phyloP scores from a whole-genome alignment of 2,888 invertebrate species.

The Cepaea hortensis region DNA sequence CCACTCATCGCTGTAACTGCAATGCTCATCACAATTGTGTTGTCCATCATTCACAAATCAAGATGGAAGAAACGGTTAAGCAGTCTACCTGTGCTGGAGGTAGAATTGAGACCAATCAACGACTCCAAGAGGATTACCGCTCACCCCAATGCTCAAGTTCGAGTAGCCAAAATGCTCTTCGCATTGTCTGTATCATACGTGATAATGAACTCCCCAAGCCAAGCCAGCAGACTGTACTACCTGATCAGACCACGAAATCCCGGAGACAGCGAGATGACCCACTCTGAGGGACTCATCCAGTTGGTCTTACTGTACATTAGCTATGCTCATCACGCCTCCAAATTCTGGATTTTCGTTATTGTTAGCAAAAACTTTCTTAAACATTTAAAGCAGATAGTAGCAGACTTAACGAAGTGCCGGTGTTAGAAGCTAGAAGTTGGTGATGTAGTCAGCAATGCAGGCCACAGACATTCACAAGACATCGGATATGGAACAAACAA shows the following conservation, averaged over 20 bases:
- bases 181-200: conserved; percentile 54
- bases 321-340: conserved; percentile 53
- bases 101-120: not conserved
- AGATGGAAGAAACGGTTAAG: conserved; percentile 34
- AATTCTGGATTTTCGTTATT: conserved; percentile 56
- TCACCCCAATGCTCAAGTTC: conserved; percentile 47
- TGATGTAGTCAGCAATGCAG: not conserved
- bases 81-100: conserved; percentile 16
- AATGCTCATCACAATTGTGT: conserved; percentile 51
- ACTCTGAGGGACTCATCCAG: conserved; percentile 48
- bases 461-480: too few relatives aligned
- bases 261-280: conserved; percentile 18
- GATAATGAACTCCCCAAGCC: conserved; percentile 56
- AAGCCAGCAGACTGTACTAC: conserved; percentile 55
- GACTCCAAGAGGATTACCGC: not conserved
- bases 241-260: conserved; percentile 39
- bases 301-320: conserved; percentile 52
- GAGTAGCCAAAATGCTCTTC: conserved; percentile 57
- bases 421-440: not conserved
- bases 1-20: conserved; percentile 50
- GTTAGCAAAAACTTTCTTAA: conserved; percentile 54
- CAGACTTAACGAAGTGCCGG: not conserved
- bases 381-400: not conserved
- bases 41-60: conserved; percentile 48
- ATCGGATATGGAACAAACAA: too few relatives aligned